Percentiles rank a stretch among this genome's conserved stretches.
phyloP scores from a whole-genome alignment of 2,888 invertebrate genomes.

The Galerucella calmariensis region DNA sequence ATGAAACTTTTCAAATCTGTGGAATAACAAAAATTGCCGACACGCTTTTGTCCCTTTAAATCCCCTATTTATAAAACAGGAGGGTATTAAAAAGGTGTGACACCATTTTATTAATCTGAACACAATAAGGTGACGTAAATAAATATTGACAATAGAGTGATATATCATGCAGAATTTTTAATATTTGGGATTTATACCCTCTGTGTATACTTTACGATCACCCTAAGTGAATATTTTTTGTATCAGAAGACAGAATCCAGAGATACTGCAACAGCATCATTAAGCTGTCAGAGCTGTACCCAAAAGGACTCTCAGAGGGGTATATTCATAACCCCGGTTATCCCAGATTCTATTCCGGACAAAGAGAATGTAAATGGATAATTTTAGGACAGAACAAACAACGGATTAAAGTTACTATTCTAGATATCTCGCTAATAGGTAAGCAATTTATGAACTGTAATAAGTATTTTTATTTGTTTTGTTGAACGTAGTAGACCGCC shows the following conservation, averaged over 20 bases:
- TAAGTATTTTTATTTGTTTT: background rate
- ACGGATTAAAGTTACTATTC: conserved; percentile 72
- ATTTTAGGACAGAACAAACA: conserved; percentile 73
- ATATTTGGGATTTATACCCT: background rate
- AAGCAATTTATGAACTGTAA: conserved; percentile 48
- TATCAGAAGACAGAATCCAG: conserved; percentile 64
- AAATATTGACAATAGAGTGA: background rate
- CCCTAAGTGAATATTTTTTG: conserved; percentile 5
- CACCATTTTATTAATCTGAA: background rate
- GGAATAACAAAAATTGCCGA: background rate
- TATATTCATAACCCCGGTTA: conserved; percentile 80
- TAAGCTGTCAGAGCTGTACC: conserved; percentile 61
- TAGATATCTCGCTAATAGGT: conserved; percentile 80
- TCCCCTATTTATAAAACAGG: background rate
- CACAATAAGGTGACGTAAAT: background rate
- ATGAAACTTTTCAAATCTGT: background rate
- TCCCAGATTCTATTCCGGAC: conserved; percentile 79
- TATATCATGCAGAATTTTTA: background rate
- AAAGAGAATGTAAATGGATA: conserved; percentile 74
- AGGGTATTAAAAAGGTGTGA: conserved; percentile 6
- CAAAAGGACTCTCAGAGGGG: conserved; percentile 67
- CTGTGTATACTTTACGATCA: background rate
- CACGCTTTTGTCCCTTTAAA: conserved; percentile 1
- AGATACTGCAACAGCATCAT: conserved; percentile 67
- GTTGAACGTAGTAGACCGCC: conserved; percentile 18